Evolutionary conservation across 2,797 vertebrate genomes (phyloP).

Genomic region (Smutsia temminckii): DNA sequence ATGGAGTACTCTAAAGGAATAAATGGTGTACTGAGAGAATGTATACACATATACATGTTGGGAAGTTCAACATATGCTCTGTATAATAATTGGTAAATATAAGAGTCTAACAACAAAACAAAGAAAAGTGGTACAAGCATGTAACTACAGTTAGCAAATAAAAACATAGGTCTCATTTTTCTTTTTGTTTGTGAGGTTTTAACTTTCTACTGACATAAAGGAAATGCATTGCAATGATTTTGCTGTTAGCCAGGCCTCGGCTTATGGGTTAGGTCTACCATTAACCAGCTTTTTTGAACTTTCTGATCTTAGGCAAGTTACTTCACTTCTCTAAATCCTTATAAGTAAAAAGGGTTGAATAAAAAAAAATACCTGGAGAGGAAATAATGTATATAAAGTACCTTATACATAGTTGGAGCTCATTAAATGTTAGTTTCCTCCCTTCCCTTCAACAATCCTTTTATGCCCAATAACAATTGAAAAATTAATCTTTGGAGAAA

Average conservation of each 20-base stretch:
- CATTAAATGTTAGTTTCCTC: neutral
- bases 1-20: constrained; percentile 41
- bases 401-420: neutral
- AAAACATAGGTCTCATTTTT: constrained; percentile 30
- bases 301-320: neutral
- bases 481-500: constrained; percentile 25
- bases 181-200: neutral
- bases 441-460: neutral
- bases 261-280: neutral
- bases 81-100: constrained; percentile 39
- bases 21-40: neutral
- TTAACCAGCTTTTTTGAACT: neutral
- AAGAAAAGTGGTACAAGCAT: constrained; percentile 30
- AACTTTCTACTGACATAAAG: constrained; percentile 16
- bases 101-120: constrained; percentile 36
- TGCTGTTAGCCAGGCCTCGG: neutral
- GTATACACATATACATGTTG: neutral
- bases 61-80: constrained; percentile 58
- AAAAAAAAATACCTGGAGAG: neutral
- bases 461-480: neutral
- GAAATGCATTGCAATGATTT: neutral
- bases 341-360: neutral
- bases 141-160: constrained; percentile 29
- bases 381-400: neutral
- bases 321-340: neutral